phyloP scores from a whole-genome alignment of 1,140 invertebrate genomes.

The Bombus balteatus region DNA sequence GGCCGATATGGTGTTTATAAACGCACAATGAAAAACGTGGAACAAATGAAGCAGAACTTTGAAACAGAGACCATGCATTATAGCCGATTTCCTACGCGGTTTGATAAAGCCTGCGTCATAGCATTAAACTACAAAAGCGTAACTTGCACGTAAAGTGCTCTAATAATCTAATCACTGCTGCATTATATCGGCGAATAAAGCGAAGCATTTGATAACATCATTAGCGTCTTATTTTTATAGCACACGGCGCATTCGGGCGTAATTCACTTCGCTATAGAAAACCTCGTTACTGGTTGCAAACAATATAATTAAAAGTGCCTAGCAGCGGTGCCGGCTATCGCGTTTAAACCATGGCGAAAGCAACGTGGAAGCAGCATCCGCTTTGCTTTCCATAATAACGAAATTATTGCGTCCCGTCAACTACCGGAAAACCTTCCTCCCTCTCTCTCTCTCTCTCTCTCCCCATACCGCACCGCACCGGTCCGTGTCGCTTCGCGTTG shows the following conservation, averaged over 20 bases:
- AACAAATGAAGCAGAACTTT: neutral
- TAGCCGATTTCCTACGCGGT: neutral
- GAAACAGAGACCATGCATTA: neutral
- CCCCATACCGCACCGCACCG: accelerated
- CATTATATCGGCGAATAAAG: neutral
- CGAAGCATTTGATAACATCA: neutral
- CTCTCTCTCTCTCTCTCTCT: neutral
- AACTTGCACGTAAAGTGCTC: neutral
- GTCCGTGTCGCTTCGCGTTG: neutral
- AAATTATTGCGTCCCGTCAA: slow-evolving; percentile 29
- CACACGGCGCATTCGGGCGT: neutral
- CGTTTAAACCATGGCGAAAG: slow-evolving; percentile 5
- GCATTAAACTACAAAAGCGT: neutral
- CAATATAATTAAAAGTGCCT: slow-evolving; percentile 24
- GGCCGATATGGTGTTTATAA: too few species aligned
- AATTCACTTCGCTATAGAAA: neutral
- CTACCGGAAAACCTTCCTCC: neutral
- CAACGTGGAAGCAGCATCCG: neutral
- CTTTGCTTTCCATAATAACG: slow-evolving; percentile 24
- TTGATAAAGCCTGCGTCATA: neutral
- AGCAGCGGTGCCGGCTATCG: slow-evolving; percentile 1
- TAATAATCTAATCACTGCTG: neutral
- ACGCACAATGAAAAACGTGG: too few species aligned
- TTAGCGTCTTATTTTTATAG: neutral
- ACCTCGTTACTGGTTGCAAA: slow-evolving; percentile 5